These are phyloP conservation scores for Metopia argyrocephala DNA, from an alignment of 2,888 invertebrate genomes.

Conservation along the genomic window DNA sequence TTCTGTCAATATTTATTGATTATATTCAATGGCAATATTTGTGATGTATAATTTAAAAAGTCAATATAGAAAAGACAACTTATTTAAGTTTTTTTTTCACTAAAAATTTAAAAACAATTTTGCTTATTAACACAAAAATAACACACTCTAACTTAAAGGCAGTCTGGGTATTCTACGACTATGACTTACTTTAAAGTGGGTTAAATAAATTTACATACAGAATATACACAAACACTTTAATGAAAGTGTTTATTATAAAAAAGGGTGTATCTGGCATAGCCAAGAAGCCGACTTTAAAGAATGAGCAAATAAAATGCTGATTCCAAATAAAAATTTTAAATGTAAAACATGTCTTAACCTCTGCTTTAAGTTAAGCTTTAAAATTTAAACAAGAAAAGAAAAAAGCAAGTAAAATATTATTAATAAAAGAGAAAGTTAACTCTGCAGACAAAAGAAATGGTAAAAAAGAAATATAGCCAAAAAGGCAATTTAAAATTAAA, in stretches of 20 bases:
- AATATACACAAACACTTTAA: neutral
- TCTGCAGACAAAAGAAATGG: neutral
- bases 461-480: neutral
- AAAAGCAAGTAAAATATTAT: slow-evolving; percentile 7
- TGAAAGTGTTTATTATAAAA: neutral
- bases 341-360: neutral
- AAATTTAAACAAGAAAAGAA: neutral
- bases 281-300: too few relatives aligned
- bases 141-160: neutral
- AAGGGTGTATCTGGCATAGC: neutral
- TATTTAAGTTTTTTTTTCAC: neutral
- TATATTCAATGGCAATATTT: neutral
- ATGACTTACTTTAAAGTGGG: neutral
- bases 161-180: neutral
- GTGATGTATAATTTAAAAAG: neutral
- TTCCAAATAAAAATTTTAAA: neutral
- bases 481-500: neutral
- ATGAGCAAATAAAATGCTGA: neutral
- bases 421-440: slow-evolving; percentile 53
- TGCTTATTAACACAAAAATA: neutral
- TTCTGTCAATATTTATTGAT: neutral
- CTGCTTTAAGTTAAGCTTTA: neutral
- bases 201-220: neutral
- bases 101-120: neutral
- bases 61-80: neutral